These are phyloP conservation scores for Rhopalosiphum maidis DNA, from an alignment of 1,140 invertebrate genomes.

Conservation along the genomic window DNA sequence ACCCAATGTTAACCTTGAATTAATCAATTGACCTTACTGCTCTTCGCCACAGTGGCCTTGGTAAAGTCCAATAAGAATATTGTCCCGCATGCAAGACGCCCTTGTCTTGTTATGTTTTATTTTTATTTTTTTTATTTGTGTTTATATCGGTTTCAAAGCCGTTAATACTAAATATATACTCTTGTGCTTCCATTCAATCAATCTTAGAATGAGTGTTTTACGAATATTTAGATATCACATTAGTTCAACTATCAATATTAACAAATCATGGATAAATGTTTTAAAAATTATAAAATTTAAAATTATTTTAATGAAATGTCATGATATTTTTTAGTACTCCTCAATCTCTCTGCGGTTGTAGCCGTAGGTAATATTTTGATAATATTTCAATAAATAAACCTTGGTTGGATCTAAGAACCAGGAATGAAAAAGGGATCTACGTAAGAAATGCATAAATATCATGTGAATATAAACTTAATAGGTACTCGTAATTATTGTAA, in stretches of 20 bases:
- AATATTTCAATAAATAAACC: not conserved
- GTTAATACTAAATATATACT: not conserved
- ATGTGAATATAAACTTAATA: too few relatives aligned
- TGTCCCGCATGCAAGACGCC: not conserved
- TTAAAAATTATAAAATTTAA: too few relatives aligned
- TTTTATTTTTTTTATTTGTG: not conserved
- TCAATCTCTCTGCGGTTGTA: too few relatives aligned
- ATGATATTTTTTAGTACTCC: too few relatives aligned
- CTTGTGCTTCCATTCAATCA: not conserved
- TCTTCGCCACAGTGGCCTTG: not conserved
- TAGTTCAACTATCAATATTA: too few relatives aligned
- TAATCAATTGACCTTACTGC: slow-evolving; percentile 16
- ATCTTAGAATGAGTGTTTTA: not conserved
- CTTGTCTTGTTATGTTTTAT: not conserved
- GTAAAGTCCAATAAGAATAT: slow-evolving; percentile 13
- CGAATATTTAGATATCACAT: not conserved
- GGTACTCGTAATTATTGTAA: too few relatives aligned
- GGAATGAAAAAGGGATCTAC: too few relatives aligned
- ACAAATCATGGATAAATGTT: too few relatives aligned
- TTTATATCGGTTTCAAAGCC: not conserved
- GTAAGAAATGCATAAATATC: too few relatives aligned
- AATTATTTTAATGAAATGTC: too few relatives aligned
- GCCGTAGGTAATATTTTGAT: too few relatives aligned
- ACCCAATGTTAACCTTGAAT: slow-evolving; percentile 24
- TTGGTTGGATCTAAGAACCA: not conserved